phyloP scores from a whole-genome alignment of 2,888 invertebrate species.

The Sthenelais limicola region DNA sequence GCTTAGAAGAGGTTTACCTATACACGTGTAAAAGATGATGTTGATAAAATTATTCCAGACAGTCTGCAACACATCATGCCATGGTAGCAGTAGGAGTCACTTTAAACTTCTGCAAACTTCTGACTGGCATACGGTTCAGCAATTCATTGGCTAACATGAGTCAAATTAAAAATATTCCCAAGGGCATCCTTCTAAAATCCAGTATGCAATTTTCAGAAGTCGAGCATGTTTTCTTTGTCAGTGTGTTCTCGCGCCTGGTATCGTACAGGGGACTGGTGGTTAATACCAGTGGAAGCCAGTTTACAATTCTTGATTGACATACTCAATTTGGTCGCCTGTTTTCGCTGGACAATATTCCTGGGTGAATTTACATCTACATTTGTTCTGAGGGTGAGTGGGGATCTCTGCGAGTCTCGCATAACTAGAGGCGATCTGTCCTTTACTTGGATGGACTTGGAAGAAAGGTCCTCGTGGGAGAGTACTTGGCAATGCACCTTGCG shows the following conservation, averaged over 20 bases:
- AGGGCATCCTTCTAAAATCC: no score
- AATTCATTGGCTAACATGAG: no score
- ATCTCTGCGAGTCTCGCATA: constrained; percentile 8
- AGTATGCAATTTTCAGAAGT: no score
- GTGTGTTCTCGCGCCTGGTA: constrained; percentile 5
- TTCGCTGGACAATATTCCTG: constrained; percentile 14
- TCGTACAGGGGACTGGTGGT: background rate
- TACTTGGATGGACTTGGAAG: constrained; percentile 5
- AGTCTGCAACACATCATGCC: no score
- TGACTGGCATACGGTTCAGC: no score
- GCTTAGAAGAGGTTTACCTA: no score
- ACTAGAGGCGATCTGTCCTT: constrained; percentile 13
- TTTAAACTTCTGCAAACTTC: no score
- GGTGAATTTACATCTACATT: constrained; percentile 24
- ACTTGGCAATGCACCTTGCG: background rate
- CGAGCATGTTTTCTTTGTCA: constrained; percentile 16
- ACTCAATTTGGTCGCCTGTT: constrained; percentile 22
- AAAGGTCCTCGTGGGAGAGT: constrained; percentile 6
- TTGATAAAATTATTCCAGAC: no score
- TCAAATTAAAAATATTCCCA: no score
- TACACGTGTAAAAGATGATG: no score
- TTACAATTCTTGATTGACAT: constrained; percentile 12
- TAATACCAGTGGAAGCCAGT: no score
- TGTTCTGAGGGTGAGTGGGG: constrained; percentile 13
- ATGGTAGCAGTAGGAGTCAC: no score